A percentile compares a stretch with the other conserved stretches of the same genome.
Evolutionary conservation across 2,797 vertebrate species (phyloP).

Genomic region (Phaenicophaeus curvirostris): DNA sequence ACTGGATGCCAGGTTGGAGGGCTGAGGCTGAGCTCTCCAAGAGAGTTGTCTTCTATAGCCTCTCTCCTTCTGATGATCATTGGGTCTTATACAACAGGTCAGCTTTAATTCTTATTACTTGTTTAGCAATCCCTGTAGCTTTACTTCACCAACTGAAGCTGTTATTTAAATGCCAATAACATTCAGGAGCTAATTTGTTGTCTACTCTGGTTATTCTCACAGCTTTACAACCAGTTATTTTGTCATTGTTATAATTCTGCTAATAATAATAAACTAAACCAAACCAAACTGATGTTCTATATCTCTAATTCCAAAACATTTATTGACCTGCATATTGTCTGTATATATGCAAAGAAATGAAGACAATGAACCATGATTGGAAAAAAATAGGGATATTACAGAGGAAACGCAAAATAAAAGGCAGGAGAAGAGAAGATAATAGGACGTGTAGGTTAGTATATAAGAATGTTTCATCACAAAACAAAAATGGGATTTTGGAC

Average conservation of each 20-base stretch:
- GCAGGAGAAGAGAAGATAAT: not conserved
- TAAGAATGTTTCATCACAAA: not conserved
- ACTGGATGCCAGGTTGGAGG: not conserved
- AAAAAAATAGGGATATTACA: not conserved
- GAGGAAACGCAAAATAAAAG: not conserved
- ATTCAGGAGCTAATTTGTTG: not conserved
- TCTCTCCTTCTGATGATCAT: not conserved
- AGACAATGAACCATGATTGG: not conserved
- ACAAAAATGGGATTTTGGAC: not conserved
- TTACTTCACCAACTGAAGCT: not conserved
- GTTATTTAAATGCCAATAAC: not conserved
- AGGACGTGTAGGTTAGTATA: not conserved
- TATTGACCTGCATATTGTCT: not conserved
- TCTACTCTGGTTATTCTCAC: not conserved
- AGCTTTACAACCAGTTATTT: not conserved
- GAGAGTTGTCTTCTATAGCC: not conserved
- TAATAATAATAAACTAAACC: not conserved
- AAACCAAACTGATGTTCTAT: rapidly evolving
- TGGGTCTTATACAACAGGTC: not conserved
- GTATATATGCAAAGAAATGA: not conserved
- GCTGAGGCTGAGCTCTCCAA: not conserved
- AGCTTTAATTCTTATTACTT: not conserved
- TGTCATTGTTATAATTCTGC: not conserved
- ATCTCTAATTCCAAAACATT: not conserved
- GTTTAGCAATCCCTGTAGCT: not conserved